phyloP scores from a whole-genome alignment of 1,140 invertebrate genomes.

The Ips typographus region DNA sequence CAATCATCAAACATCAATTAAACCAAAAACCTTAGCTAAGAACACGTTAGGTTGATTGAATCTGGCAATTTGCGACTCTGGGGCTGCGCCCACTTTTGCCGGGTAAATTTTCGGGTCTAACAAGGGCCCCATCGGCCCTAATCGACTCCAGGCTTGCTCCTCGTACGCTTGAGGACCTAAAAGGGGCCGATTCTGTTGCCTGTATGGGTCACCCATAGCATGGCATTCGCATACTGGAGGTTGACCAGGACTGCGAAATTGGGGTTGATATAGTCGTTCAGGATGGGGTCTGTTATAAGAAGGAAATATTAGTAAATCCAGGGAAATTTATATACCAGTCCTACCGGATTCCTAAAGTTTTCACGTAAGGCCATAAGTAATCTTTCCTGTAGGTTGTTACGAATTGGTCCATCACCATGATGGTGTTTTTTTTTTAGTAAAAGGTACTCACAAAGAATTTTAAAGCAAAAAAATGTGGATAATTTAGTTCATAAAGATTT shows the following conservation, averaged over 20 bases:
- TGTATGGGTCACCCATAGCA: constrained; percentile 22
- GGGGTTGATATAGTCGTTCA: constrained; percentile 35
- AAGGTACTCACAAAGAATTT: constrained; percentile 11
- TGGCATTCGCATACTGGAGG: constrained; percentile 35
- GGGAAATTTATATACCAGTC: background rate
- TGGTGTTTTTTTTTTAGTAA: constrained; percentile 1
- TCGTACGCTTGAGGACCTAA: constrained; percentile 46
- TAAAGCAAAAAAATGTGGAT: background rate
- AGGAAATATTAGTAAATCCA: background rate
- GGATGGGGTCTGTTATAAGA: constrained; percentile 23
- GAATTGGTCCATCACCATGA: constrained; percentile 57
- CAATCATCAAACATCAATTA: background rate
- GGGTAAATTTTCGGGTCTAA: constrained; percentile 61
- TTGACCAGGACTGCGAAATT: constrained; percentile 23
- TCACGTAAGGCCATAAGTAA: constrained; percentile 59
- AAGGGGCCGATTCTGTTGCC: constrained; percentile 20
- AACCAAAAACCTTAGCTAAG: constrained; percentile 55
- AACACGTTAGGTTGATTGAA: constrained; percentile 59
- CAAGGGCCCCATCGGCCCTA: constrained; percentile 57
- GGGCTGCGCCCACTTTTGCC: constrained; percentile 55
- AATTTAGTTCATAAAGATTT: background rate
- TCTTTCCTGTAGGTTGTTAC: constrained; percentile 61
- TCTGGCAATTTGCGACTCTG: constrained; percentile 54
- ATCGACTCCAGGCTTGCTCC: constrained; percentile 49
- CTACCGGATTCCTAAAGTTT: constrained; percentile 51